Evolutionary conservation across 2,797 vertebrate genomes (phyloP).

Genomic region (Siniperca scherzeri): DNA sequence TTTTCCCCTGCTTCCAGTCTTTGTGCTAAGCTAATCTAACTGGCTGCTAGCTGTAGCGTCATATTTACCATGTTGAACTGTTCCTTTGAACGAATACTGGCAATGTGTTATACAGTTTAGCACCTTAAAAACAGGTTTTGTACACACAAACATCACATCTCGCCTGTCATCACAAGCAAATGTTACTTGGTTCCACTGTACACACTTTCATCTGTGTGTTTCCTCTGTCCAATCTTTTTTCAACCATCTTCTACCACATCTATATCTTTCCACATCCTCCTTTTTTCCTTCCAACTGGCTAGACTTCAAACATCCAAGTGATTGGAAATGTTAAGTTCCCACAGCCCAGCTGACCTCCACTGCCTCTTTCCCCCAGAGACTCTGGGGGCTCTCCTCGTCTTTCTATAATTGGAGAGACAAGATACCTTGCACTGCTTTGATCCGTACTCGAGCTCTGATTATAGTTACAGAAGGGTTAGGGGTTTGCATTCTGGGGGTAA

Average conservation of each 20-base stretch:
- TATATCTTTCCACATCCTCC: slow-evolving; percentile 33
- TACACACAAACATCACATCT: slow-evolving; percentile 4
- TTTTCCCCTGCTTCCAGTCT: not conserved
- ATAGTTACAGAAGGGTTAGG: slow-evolving; percentile 42
- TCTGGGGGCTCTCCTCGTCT: slow-evolving; percentile 64
- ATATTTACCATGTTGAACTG: not conserved
- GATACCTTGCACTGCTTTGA: slow-evolving; percentile 77
- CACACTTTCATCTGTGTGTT: slow-evolving; percentile 40
- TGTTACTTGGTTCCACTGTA: slow-evolving; percentile 4
- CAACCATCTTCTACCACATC: slow-evolving; percentile 37
- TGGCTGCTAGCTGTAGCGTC: not conserved
- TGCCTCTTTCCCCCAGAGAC: slow-evolving; percentile 64
- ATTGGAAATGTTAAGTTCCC: slow-evolving; percentile 82
- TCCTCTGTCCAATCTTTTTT: slow-evolving; percentile 38
- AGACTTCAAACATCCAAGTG: slow-evolving; percentile 76
- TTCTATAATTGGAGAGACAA: slow-evolving; percentile 79
- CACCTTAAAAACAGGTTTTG: not conserved
- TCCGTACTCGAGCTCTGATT: slow-evolving; percentile 57
- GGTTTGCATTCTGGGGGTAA: slow-evolving; percentile 53
- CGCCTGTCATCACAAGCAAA: slow-evolving; percentile 5
- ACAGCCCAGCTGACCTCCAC: slow-evolving; percentile 76
- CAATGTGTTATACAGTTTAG: not conserved
- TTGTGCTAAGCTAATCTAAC: not conserved
- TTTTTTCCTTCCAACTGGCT: slow-evolving; percentile 47
- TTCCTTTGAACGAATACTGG: not conserved